These are phyloP conservation scores for Blastomussa wellsi DNA, from an alignment of 92 coral and sea anemone species.

Conservation along the genomic window DNA sequence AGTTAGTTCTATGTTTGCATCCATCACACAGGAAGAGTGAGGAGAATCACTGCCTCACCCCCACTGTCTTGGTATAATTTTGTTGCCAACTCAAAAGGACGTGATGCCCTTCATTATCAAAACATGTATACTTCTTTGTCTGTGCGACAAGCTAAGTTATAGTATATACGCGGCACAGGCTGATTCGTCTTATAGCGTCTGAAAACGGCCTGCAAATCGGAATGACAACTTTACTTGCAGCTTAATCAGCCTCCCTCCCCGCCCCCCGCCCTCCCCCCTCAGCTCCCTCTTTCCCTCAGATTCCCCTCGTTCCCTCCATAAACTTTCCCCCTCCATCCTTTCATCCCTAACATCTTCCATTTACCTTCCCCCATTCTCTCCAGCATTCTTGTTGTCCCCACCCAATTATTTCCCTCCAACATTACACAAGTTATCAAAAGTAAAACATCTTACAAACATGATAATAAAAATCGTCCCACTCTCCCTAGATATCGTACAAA, in stretches of 20 bases:
- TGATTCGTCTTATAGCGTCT: too few species aligned
- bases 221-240: too few species aligned
- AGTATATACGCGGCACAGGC: too few species aligned
- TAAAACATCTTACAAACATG: not conserved
- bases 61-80: too few species aligned
- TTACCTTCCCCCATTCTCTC: not conserved
- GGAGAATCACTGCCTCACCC: not conserved
- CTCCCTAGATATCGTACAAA: conserved; percentile 69
- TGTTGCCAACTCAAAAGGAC: too few species aligned
- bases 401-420: not conserved
- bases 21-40: not conserved
- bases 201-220: too few species aligned
- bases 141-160: too few species aligned
- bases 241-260: not conserved
- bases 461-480: not conserved
- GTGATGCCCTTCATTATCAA: too few species aligned
- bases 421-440: not conserved
- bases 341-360: too few species aligned
- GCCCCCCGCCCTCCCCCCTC: not conserved
- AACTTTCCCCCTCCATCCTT: too few species aligned
- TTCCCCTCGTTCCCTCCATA: too few species aligned
- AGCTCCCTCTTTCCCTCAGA: not conserved
- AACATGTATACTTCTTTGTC: too few species aligned
- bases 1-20: not conserved
- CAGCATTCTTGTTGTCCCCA: not conserved